Evolutionary conservation across 1,140 invertebrate genomes (phyloP), one percentile per base, ranked within the genome.

Genomic region (Megathymus violae): DNA sequence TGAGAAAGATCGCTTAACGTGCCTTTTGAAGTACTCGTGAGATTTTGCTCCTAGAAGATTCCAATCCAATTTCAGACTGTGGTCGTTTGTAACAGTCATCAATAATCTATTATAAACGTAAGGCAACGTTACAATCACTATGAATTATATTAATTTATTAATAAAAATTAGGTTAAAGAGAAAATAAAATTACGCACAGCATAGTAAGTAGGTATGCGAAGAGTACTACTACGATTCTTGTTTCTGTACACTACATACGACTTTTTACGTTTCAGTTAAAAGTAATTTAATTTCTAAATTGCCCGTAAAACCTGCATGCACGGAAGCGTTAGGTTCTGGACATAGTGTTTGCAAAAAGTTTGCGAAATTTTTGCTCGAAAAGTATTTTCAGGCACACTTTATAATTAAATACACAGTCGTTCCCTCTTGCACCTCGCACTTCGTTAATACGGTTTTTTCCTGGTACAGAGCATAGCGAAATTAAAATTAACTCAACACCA

Each of bases 361-460:
- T 34, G 25, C 27, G 41, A 16, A 46, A 31, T 19, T 44, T 58
- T 58, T 46, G 36, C 19, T 40, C 15, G n/a, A 22, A 40, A 70
- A 74, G 52, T 65, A 62, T 74, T 69, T 73, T 66, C 46, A 43
- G 61, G 63, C 47, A 66, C 56, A 73, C 69, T 74, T 67, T 64
- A 70, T 67, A 70, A 70, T 74, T 74, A 74, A 67, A 70, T 67
- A 74, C 56, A 64, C 43, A 61, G 50, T 50, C 52, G 34, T 64
- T 40, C 56, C 56, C 47, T 41, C 51, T 64, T 59, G 56, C 70
- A 66, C 67, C 58, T 66, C 56, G 47, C 31, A 50, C 43, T 36
- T 34, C 15, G 52, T 19, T 44, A 34, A 56, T 43, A 48, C 52
- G 66, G 59, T 64, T 71, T 69, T 67, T 71, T 61, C 34, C 60